phyloP scores from a whole-genome alignment of 2,797 vertebrate species.

The Catostomus latipinnis region DNA sequence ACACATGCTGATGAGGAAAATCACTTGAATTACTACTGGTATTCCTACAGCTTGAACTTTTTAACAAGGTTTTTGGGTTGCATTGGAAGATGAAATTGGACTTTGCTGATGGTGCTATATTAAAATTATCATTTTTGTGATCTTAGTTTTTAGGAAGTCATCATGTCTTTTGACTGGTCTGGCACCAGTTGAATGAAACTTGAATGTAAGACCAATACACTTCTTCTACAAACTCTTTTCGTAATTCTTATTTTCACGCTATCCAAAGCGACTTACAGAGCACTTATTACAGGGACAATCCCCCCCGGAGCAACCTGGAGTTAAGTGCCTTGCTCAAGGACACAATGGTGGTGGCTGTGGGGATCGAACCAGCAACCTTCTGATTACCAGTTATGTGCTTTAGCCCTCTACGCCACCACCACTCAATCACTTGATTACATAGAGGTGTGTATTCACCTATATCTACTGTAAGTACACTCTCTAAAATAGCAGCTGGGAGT shows the following conservation, averaged over 20 bases:
- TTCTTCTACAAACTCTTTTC: slow-evolving; percentile 38
- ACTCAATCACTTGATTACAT: too few relatives aligned
- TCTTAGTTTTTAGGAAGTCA: slow-evolving; percentile 52
- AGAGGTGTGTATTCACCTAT: neutral
- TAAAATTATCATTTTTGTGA: slow-evolving; percentile 55
- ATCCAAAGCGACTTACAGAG: too few relatives aligned
- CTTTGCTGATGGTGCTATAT: slow-evolving; percentile 64
- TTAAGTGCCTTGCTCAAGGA: too few relatives aligned
- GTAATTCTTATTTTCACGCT: neutral
- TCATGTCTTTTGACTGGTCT: slow-evolving; percentile 62
- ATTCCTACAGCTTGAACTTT: slow-evolving; percentile 65
- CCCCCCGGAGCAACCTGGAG: too few relatives aligned
- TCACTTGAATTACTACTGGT: slow-evolving; percentile 72
- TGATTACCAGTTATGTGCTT: too few relatives aligned
- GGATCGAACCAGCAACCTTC: too few relatives aligned
- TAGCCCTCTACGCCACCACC: too few relatives aligned
- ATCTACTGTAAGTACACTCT: slow-evolving; percentile 7
- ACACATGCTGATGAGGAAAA: slow-evolving; percentile 58
- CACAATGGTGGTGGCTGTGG: too few relatives aligned
- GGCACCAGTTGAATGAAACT: slow-evolving; percentile 62
- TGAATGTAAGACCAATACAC: slow-evolving; percentile 71
- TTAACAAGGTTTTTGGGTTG: slow-evolving; percentile 55
- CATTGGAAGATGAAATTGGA: slow-evolving; percentile 48
- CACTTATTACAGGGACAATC: too few relatives aligned
- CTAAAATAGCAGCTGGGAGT: neutral